Conservation (phyloP, 2,888 invertebrate genomes). For the Drosophila yooni region DNA sequence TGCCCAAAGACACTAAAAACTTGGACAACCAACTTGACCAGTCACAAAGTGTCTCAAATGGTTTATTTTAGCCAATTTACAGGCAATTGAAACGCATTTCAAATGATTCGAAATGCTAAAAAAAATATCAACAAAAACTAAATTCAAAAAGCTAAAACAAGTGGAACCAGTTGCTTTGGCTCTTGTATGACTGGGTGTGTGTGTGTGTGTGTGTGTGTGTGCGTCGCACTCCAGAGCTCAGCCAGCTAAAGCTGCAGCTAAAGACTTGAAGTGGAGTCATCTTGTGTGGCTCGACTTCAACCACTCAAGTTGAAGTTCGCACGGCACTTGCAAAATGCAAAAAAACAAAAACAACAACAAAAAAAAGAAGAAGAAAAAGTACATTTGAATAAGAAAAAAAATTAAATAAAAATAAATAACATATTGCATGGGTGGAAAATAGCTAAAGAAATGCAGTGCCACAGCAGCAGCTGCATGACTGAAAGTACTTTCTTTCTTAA, state of each 20-base stretch:
- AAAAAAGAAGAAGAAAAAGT: conserved; percentile 19
- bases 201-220: conserved; percentile 9
- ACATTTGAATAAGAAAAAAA: conserved; percentile 22
- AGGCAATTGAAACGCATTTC: conserved; percentile 66
- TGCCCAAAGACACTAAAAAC: conserved; percentile 34
- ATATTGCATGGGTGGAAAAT: conserved; percentile 60
- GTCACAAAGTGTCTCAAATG: conserved; percentile 41
- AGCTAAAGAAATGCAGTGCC: conserved; percentile 48
- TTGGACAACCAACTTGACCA: conserved; percentile 54
- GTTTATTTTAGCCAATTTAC: conserved; percentile 58
- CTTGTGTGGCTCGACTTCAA: conserved; percentile 68
- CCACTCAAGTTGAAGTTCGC: conserved; percentile 76
- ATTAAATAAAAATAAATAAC: conserved; percentile 51
- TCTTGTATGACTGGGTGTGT: conserved; percentile 4
- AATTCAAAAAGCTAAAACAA: conserved; percentile 53
- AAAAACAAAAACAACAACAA: conserved; percentile 14
- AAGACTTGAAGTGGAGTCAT: conserved; percentile 56
- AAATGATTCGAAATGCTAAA: conserved; percentile 58
- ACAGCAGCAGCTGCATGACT: conserved; percentile 60
- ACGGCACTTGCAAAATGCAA: conserved; percentile 74
- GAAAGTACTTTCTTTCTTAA: conserved; percentile 81
- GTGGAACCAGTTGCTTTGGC: conserved; percentile 66
- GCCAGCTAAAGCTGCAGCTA: conserved; percentile 24
- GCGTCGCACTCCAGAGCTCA: conserved; percentile 23
- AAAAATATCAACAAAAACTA: conserved; percentile 27